Percentiles rank a stretch among this genome's conserved stretches.
Evolutionary conservation across 2,888 invertebrate species (phyloP).

Genomic region (Ferrisia virgata): DNA sequence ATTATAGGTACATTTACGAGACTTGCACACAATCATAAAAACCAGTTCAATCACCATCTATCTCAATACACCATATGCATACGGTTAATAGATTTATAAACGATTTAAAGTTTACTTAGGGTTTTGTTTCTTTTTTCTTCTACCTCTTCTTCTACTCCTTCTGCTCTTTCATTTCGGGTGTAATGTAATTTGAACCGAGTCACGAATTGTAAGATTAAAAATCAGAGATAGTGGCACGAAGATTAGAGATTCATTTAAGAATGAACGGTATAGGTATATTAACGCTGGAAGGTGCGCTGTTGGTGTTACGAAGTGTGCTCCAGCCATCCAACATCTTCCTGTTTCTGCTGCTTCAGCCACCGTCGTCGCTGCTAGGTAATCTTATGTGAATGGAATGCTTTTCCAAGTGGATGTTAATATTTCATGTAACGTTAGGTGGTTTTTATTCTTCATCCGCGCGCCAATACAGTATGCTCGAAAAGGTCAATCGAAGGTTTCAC

Average conservation of each 20-base stretch:
- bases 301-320: slow-evolving; percentile 33
- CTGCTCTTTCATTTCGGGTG: slow-evolving; percentile 11
- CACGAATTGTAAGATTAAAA: slow-evolving; percentile 33
- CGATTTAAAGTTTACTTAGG: neutral
- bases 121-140: neutral
- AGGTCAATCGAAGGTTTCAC: neutral
- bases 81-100: slow-evolving; percentile 36
- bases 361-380: neutral
- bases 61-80: neutral
- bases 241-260: slow-evolving; percentile 32
- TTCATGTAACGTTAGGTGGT: slow-evolving; percentile 37
- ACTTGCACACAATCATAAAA: neutral
- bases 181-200: slow-evolving; percentile 38
- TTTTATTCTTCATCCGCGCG: neutral
- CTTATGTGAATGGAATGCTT: slow-evolving; percentile 36
- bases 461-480: neutral
- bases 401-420: slow-evolving; percentile 36
- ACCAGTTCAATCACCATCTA: slow-evolving; percentile 24
- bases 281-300: slow-evolving; percentile 9
- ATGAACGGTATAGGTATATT: neutral
- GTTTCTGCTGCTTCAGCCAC: neutral
- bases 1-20: too few species aligned
- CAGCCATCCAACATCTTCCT: neutral
- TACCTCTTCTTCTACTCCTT: too few species aligned
- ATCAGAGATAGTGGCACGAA: slow-evolving; percentile 21